A percentile compares a stretch with the other conserved stretches of the same genome.
phyloP scores from a whole-genome alignment of 2,113 vertebrate species.

The Synodontis membranacea region DNA sequence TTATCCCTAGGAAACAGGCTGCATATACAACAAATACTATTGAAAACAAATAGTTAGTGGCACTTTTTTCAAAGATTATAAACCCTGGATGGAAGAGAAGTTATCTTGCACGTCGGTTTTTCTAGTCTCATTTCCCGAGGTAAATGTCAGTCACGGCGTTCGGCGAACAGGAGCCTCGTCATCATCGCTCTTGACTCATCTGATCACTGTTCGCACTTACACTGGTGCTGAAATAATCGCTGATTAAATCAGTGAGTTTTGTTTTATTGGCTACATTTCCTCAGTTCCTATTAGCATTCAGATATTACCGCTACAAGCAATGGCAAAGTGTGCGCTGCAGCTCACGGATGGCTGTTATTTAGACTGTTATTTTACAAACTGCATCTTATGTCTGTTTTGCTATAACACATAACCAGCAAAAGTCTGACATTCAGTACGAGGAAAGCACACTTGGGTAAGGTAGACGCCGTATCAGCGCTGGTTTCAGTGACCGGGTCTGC shows the following conservation, averaged over 20 bases:
- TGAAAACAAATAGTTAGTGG: neutral
- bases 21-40: neutral
- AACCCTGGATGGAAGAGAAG: neutral
- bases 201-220: neutral
- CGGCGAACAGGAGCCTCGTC: neutral
- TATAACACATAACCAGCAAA: neutral
- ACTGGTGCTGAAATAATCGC: neutral
- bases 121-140: slow-evolving; percentile 7
- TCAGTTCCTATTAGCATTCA: neutral
- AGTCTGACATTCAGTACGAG: neutral
- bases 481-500: neutral
- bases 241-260: neutral
- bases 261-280: neutral
- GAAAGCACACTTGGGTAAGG: neutral
- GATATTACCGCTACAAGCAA: neutral
- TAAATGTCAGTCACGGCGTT: slow-evolving; percentile 6
- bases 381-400: neutral
- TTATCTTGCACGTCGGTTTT: neutral
- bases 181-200: neutral
- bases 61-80: neutral
- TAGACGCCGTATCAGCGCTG: neutral
- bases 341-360: neutral
- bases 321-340: neutral
- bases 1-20: neutral
- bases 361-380: neutral